A percentile compares a stretch with the other conserved stretches of the same genome.
These are phyloP conservation scores for Botia kubotai DNA, from an alignment of 2,797 vertebrate species.

Conservation along the genomic window DNA sequence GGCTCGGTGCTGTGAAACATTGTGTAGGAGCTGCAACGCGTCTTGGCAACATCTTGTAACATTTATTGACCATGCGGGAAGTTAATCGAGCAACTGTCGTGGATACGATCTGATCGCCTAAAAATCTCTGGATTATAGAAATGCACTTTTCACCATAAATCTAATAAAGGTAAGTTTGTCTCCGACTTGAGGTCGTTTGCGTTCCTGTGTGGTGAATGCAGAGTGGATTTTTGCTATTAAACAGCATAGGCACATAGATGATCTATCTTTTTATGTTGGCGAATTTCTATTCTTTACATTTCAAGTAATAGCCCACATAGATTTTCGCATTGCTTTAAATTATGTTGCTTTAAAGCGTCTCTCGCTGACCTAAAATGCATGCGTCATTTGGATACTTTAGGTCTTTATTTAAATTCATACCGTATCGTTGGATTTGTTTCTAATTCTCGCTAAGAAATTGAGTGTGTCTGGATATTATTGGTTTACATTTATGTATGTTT, in stretches of 20 bases:
- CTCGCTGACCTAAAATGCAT: not conserved
- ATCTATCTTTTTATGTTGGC: not conserved
- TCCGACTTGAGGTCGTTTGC: not conserved
- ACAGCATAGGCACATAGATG: not conserved
- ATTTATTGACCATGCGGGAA: constrained; percentile 24
- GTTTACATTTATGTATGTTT: not conserved
- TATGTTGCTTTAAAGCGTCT: not conserved
- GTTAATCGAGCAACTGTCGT: constrained; percentile 9
- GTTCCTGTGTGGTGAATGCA: not conserved
- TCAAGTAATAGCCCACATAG: not conserved
- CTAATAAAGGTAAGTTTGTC: constrained; percentile 35
- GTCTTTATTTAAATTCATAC: not conserved
- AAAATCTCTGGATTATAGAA: constrained; percentile 3
- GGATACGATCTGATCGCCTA: not conserved
- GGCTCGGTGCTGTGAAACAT: constrained; percentile 12
- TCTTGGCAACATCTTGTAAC: constrained; percentile 4
- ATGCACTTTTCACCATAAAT: constrained; percentile 26
- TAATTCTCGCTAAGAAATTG: not conserved
- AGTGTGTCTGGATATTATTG: not conserved
- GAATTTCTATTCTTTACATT: not conserved
- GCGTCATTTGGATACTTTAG: not conserved
- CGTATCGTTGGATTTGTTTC: not conserved
- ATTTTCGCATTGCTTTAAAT: not conserved
- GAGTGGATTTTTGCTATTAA: not conserved
- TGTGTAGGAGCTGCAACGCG: constrained; percentile 24